These are phyloP conservation scores for Crematogaster levior DNA, from an alignment of 2,888 invertebrate species.

Conservation along the genomic window DNA sequence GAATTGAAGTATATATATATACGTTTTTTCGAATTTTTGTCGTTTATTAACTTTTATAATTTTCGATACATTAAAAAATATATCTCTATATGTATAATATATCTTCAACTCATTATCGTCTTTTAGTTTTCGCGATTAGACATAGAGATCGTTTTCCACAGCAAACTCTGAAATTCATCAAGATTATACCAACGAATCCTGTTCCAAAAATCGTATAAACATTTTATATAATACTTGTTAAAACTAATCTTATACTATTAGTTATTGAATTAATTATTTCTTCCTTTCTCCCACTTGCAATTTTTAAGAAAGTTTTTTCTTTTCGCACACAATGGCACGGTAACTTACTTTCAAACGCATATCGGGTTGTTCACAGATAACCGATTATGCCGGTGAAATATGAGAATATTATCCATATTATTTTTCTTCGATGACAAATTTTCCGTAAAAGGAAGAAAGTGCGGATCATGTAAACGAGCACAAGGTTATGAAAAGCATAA, in stretches of 20 bases:
- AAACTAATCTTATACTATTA: not conserved
- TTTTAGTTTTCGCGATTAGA: not conserved
- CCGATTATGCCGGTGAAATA: slow-evolving; percentile 65
- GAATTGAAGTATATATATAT: not conserved
- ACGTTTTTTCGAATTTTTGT: not conserved
- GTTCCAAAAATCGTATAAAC: not conserved
- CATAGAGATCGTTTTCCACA: not conserved
- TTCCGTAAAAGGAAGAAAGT: slow-evolving; percentile 63
- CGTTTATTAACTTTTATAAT: not conserved
- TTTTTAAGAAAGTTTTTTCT: not conserved
- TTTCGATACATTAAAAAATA: not conserved
- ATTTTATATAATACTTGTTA: not conserved
- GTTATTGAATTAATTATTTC: not conserved
- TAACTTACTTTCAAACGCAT: not conserved
- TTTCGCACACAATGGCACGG: not conserved
- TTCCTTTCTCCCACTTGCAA: not conserved
- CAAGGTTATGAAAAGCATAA: slow-evolving; percentile 52
- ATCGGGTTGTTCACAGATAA: not conserved
- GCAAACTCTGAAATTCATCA: not conserved
- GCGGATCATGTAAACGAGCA: slow-evolving; percentile 9
- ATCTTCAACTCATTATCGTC: not conserved
- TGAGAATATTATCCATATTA: slow-evolving; percentile 73
- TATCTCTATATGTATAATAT: too few species aligned
- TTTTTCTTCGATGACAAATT: slow-evolving; percentile 79
- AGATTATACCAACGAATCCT: not conserved